Base-by-base conservation (phyloP, 2,888 invertebrate species). In the Aspidiotus destructor region DNA sequence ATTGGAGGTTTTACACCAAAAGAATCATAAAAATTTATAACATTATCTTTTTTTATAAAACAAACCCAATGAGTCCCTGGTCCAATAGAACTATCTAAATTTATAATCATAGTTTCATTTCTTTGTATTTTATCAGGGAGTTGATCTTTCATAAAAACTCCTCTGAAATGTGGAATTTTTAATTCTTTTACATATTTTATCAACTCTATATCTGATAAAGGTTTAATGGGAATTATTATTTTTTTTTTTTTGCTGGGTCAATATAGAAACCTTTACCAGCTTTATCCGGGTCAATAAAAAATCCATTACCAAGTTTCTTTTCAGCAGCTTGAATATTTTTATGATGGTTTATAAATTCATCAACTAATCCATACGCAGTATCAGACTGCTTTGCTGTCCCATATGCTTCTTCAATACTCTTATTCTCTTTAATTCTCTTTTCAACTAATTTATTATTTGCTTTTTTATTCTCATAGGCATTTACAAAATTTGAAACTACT, bases 1-100 rank as follows among this genome's bases (percentile, higher is more conserved):
- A 76, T 76, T 0, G 70, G 71, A 63, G 72, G 72, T 40, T 76
- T 71, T 71, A 77, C 74, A 8, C 77, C 76, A 71, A 76, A 77
- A 68, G 75, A 76, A 70, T 77, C 76, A 72, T 75, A 77, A 72
- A 77, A 78, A 60, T 73, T 71, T 28, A 75, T 72, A 42, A 73
- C 55, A 63, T 74, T 70, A 44, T 72, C 72, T 6, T 72, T 70
- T 73, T 77, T 77, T 44, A 70, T 73, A 71, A 76, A 77, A 64
- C 75, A 73, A 72, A 76, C 74, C 76, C 77, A 76, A 73, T 78
- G 76, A 16, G 76, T 75, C 9, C 77, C 77, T 17, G 44, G 28
- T 7, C 72, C 73, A 8, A 48, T 58, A 55, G 58, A 71, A 58
- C 68, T 68, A 72, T 76, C 76, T 67, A 76, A 73, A 74, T 77